Conservation (phyloP, 1,140 invertebrate species). For the Mylabris phalerata region DNA sequence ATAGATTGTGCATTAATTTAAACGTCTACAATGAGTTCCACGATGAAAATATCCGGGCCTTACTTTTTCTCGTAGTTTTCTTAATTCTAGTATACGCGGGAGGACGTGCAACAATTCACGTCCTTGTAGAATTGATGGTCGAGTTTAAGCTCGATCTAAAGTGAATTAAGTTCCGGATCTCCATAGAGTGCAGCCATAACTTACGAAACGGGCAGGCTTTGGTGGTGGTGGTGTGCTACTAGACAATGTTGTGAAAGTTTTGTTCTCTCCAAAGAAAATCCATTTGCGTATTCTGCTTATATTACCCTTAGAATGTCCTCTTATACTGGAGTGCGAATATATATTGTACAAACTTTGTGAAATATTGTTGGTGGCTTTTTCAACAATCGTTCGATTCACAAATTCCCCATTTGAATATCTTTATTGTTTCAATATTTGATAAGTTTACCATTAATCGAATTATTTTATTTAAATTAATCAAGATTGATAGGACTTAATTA, state of each 20-base stretch:
- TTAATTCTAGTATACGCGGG: conserved; percentile 14
- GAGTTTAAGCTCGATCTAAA: conserved; percentile 24
- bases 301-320: conserved; percentile 11
- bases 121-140: conserved; percentile 23
- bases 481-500: too few species aligned
- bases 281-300: conserved; percentile 17
- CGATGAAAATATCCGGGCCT: too few species aligned
- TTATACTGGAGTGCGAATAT: conserved; percentile 11
- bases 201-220: conserved; percentile 8
- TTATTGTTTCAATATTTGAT: too few species aligned
- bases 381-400: too few species aligned
- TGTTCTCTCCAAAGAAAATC: conserved; percentile 12
- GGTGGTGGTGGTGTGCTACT: too few species aligned
- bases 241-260: conserved; percentile 22
- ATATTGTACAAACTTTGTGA: conserved; percentile 11
- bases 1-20: too few species aligned
- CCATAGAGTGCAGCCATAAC: conserved; percentile 26
- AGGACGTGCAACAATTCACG: conserved; percentile 21
- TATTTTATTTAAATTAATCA: too few species aligned
- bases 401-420: too few species aligned
- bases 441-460: too few species aligned
- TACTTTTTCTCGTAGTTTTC: not conserved
- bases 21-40: too few species aligned
- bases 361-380: not conserved
- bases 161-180: conserved; percentile 25